Evolutionary conservation across 2,888 invertebrate genomes (phyloP), one percentile per base, ranked within the genome.

Genomic region (Dermolepida albohirtum): DNA sequence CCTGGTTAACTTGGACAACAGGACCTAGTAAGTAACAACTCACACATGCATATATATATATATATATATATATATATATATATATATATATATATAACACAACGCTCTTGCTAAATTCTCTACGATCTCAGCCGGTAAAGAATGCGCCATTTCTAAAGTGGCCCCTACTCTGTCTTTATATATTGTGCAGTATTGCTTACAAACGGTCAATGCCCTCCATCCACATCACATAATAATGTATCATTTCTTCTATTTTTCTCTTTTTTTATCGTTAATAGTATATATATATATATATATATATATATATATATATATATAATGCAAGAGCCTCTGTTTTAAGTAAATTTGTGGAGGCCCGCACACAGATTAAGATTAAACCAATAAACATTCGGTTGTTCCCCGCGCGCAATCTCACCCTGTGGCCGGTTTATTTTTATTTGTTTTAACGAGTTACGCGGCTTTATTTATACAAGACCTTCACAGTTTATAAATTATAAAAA

Each of bases 101-200:
- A 44, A 68, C 69, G 66, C 64, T 69, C 68, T 66, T 62, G 72
- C 70, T 73, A 70, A 73, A 73, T 74, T 73, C 74, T 73, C 72
- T 68, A 72, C 73, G 70, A 68, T 73, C 73, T 70, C 72, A 73
- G 73, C 73, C 74, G 71, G 22, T 47, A 66, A 74, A 74, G 74
- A 74, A 74, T 74, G 74, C 71, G 72, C 72, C 57, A 72, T 66
- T 70, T 71, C 71, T 73, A 72, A 71, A 73, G 66, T 68, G 68
- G 70, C 68, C 72, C 72, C 71, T 68, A 68, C 66, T 64, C 66
- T 70, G 73, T 62, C 67, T 65, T 66, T 57, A 50, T 57, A 57
- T 71, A 67, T 67, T 64, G 73, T 73, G 73, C 73, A 70, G 71
- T 74, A 73, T 73, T 71, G 74, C 71, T 72, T 71, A 66, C 67